Evolutionary conservation across 1,140 invertebrate species (phyloP), one percentile per base, ranked within the genome.

Genomic region (Lepeophtheirus salmonis): DNA sequence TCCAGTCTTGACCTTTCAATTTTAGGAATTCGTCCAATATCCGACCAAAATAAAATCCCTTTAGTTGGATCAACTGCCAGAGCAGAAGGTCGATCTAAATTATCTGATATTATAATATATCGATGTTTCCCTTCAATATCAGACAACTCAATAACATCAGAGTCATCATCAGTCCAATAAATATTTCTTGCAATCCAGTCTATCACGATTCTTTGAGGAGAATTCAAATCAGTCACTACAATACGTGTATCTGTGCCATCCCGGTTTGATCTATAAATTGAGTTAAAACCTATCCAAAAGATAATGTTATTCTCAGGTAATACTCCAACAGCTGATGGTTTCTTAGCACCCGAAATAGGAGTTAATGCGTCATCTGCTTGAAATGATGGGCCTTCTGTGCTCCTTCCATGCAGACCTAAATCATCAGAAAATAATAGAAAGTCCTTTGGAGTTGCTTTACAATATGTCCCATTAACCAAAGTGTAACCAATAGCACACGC

Each of bases 351-450:
- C 3, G 86, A 84, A 48, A 89, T 80, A 10, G 85, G 83, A 50
- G 83, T 81, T 25, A 90, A 71, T 1, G 83, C 79, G 64, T 76
- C 67, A 10, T 61, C 41, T 17, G 21, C 54, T n/a, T 60, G 20
- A 23, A 63, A 62, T 58, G 56, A 57, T 18, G 50, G 21, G 0
- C 61, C 63, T 22, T 64, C 60, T 10, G 17, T 51, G 57, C 25
- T 50, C 21, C 84, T 70, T 1, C 84, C 86, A 64, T 78, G 78
- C 18, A 89, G 76, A 66, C 86, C 83, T 74, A 79, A 82, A 67
- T 80, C 80, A 30, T 79, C 74, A 0, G 85, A 83, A 70, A 82
- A 89, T 64, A 89, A 74, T 16, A 89, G 66, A 65, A 88, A 83
- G 51, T 62, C 60, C 49, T 57, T 65, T 64, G 65, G 30, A 23